Evolutionary conservation across 2,113 vertebrate genomes (phyloP), one percentile per base, ranked within the genome.

Genomic region (Gobius niger): DNA sequence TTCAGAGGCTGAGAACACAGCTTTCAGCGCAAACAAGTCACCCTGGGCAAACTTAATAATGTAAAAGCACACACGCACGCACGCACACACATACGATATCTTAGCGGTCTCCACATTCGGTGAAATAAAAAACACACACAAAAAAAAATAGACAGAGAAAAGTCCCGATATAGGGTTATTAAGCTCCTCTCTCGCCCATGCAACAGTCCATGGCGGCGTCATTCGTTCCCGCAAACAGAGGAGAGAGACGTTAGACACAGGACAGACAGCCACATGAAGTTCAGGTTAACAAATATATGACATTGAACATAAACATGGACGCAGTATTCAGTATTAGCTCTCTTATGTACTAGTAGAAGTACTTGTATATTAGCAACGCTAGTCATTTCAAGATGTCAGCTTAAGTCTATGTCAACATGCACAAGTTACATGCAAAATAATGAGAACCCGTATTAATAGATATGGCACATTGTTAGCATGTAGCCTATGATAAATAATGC

Each of bases 241-340:
- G 85, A 90, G 83, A 91, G 53, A 90, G 19, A 87, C 61, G 88
- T 91, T 90, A 91, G 85, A 65, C 77, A 87, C 67, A 64, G 68
- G 72, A 89, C 76, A 66, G 66, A 13, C 69, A 42, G 65, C 74
- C 74, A 80, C 69, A 80, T 82, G 66, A 53, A 70, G 76, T 76
- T 72, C 68, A 47, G 47, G 67, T 78, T 74, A 47, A 77, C 63
- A 81, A 15, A 18, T 19, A 53, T 72, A 72, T 69, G 1, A 63
- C 44, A 63, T 19, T 9, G 15, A 15, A 54, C 18, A 54, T 4
- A 46, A 46, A 62, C 52, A 54, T 34, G 24, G 52, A 54, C 18
- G 24, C 52, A 54, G 16, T 24, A 54, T 54, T 53, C 52, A 24
- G 1, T 6, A 12, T 54, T 54, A 54, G 52, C 18, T 54, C 24